Percentiles rank a stretch among this genome's conserved stretches.
Conservation (phyloP, 2,888 invertebrate species). For the Drosophila paranaensis region DNA sequence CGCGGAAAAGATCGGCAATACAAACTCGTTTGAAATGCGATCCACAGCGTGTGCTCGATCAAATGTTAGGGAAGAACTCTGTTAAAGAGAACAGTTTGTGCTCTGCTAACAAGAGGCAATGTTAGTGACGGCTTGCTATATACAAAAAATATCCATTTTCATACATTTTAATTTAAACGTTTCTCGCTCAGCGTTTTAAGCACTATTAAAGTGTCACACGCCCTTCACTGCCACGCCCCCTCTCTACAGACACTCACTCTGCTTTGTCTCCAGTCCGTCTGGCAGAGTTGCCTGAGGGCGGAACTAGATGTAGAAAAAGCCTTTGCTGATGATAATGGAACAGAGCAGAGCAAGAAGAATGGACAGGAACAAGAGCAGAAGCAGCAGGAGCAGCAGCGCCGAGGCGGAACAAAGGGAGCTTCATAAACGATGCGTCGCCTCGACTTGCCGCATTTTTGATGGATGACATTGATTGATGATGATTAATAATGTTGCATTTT, state of each 20-base stretch:
- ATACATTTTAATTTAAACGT: slow-evolving; percentile 1
- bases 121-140: not conserved
- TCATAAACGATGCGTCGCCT: slow-evolving; percentile 43
- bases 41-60: not conserved
- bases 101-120: slow-evolving; percentile 3
- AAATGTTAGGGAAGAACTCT: not conserved
- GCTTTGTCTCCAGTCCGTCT: slow-evolving; percentile 44
- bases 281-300: slow-evolving; percentile 35
- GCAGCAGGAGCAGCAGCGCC: not conserved
- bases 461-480: slow-evolving; percentile 85
- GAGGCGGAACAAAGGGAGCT: slow-evolving; percentile 38
- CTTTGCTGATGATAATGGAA: slow-evolving; percentile 55
- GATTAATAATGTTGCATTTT: slow-evolving; percentile 85
- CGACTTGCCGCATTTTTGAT: slow-evolving; percentile 68
- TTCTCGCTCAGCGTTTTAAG: slow-evolving; percentile 3
- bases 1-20: not conserved
- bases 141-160: too few relatives aligned
- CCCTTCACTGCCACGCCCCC: not conserved
- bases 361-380: slow-evolving; percentile 17
- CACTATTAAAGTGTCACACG: slow-evolving; percentile 35
- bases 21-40: not conserved
- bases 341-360: slow-evolving; percentile 20
- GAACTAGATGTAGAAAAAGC: slow-evolving; percentile 19
- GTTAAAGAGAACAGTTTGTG: not conserved
- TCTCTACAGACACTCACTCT: not conserved